phyloP scores from a whole-genome alignment of 1,140 invertebrate species.

The Brachionus paranguensis region DNA sequence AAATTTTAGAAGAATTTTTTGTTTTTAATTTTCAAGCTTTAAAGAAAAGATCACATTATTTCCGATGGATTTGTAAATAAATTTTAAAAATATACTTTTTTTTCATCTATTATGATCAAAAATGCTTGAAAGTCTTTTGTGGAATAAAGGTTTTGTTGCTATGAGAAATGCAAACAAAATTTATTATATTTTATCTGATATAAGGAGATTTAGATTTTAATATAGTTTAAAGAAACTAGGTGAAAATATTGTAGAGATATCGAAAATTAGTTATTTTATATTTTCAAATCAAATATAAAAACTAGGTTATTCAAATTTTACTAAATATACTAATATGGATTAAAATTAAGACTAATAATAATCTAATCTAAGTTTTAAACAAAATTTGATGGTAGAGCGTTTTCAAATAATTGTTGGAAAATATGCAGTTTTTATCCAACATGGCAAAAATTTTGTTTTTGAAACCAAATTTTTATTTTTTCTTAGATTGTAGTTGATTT shows the following conservation, averaged over 20 bases:
- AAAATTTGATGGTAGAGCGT: not conserved
- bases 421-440: too few species aligned
- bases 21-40: not conserved
- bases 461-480: too few species aligned
- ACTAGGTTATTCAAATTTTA: not conserved
- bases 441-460: too few species aligned
- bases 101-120: not conserved
- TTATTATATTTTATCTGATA: not conserved
- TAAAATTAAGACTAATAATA: not conserved
- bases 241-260: not conserved
- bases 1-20: not conserved
- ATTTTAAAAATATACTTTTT: not conserved
- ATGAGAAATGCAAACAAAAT: not conserved
- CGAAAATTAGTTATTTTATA: not conserved
- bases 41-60: not conserved
- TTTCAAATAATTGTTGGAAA: not conserved
- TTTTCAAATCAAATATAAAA: not conserved
- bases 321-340: not conserved
- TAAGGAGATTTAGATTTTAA: not conserved
- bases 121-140: not conserved
- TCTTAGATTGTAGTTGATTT: too few species aligned
- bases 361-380: not conserved
- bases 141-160: not conserved
- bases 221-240: not conserved
- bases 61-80: slow-evolving; percentile 6